Evolutionary conservation across 2,797 vertebrate genomes (phyloP).

Genomic region (Chelonia mydas): DNA sequence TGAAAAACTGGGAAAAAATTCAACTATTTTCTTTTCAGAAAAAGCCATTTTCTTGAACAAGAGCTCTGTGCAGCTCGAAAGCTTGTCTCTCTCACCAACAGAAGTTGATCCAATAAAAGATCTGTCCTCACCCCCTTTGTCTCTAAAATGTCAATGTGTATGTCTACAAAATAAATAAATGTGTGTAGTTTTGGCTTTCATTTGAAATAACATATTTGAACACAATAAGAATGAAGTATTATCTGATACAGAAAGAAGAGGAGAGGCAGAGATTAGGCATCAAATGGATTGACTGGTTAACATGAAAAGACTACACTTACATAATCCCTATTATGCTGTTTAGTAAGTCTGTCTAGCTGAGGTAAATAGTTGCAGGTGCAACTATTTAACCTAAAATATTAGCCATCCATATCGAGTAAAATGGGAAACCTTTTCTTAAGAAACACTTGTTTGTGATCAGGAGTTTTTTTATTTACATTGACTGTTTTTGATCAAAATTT

Average conservation of each 20-base stretch:
- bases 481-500: slow-evolving; percentile 4
- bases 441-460: slow-evolving; percentile 8
- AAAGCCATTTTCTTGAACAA: background rate
- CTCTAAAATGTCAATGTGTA: background rate
- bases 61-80: background rate
- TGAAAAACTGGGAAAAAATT: background rate
- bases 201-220: slow-evolving; percentile 30
- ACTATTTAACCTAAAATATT: slow-evolving; percentile 26
- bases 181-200: slow-evolving; percentile 35
- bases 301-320: slow-evolving; percentile 46
- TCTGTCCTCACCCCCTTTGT: background rate
- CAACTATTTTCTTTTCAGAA: background rate
- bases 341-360: slow-evolving; percentile 31
- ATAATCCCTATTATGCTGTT: background rate
- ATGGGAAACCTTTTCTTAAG: background rate
- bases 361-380: slow-evolving; percentile 60
- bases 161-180: slow-evolving; percentile 62
- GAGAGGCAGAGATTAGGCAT: slow-evolving; percentile 43
- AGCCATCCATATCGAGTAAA: background rate
- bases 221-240: no score
- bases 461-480: slow-evolving; percentile 33
- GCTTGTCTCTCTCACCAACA: background rate
- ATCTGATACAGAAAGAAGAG: slow-evolving; percentile 51
- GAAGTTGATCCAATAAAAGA: background rate
- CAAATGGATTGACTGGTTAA: slow-evolving; percentile 58